phyloP scores from a whole-genome alignment of 2,888 invertebrate genomes.

The Eurytoma adleriae region DNA sequence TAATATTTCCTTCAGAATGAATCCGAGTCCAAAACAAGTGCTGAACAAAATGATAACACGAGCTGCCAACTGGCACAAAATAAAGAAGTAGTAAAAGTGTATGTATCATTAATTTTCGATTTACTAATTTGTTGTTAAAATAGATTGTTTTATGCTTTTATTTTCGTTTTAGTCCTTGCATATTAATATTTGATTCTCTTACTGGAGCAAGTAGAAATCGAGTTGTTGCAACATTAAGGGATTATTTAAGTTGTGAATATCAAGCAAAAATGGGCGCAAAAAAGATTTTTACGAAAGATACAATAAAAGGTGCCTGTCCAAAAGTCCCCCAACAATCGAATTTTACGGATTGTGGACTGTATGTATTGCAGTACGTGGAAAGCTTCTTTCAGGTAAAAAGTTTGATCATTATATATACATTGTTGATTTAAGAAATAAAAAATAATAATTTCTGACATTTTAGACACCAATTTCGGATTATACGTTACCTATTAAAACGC shows the following conservation, averaged over 20 bases:
- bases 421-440: no score
- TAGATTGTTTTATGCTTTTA: not conserved
- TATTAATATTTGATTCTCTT: constrained; percentile 96
- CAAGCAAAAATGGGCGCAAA: constrained; percentile 84
- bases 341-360: constrained; percentile 97
- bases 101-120: constrained; percentile 27
- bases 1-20: constrained; percentile 35
- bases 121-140: not conserved
- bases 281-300: constrained; percentile 87
- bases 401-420: not conserved
- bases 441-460: constrained; percentile 64
- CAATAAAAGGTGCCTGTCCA: constrained; percentile 90
- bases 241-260: constrained; percentile 93
- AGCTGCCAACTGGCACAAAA: constrained; percentile 15
- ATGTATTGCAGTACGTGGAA: constrained; percentile 96
- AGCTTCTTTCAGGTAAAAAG: constrained; percentile 89
- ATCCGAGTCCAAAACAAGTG: constrained; percentile 20
- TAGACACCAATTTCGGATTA: constrained; percentile 91
- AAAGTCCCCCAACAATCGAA: constrained; percentile 99
- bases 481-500: constrained; percentile 87
- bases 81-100: constrained; percentile 55
- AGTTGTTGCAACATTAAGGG: constrained; percentile 92
- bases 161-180: constrained; percentile 86
- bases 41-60: constrained; percentile 13
- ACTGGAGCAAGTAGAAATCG: constrained; percentile 87